Conservation (phyloP, 2,888 invertebrate species). For the Tetranychus piercei region DNA sequence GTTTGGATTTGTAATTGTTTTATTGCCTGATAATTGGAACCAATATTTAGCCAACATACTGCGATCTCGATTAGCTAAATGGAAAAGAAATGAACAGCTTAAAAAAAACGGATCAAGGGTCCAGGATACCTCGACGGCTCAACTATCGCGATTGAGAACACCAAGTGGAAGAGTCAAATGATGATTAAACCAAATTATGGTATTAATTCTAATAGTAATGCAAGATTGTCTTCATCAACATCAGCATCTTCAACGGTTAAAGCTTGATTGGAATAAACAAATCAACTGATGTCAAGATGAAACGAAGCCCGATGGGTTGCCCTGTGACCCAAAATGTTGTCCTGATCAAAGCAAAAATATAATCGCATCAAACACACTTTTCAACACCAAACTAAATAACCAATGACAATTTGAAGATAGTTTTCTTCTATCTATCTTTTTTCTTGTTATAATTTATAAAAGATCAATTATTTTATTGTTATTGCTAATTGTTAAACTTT, state of each 20-base stretch:
- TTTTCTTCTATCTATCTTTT: no score
- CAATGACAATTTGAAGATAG: no score
- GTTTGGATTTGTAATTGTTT: constrained; percentile 75
- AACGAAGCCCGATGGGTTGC: neutral
- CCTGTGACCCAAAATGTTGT: neutral
- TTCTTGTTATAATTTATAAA: no score
- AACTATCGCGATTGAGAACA: constrained; percentile 73
- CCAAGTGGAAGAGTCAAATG: constrained; percentile 78
- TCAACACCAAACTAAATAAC: no score
- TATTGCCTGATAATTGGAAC: constrained; percentile 91
- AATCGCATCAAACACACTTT: no score
- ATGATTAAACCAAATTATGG: neutral
- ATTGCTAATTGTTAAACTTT: no score
- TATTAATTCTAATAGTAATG: neutral
- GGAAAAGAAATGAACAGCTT: constrained; percentile 24
- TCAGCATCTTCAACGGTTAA: neutral
- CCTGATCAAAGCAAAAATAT: no score
- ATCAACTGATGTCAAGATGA: neutral
- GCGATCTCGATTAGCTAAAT: constrained; percentile 40
- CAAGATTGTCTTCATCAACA: neutral
- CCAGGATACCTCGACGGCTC: constrained; percentile 68
- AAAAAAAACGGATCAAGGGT: constrained; percentile 32
- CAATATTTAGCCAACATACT: constrained; percentile 74
- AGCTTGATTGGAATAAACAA: neutral
- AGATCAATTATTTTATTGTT: no score